A percentile compares a stretch with the other conserved stretches of the same genome.
These are phyloP conservation scores for Coranthus polyacanthus DNA, from an alignment of 2,797 vertebrate genomes.

Conservation along the genomic window DNA sequence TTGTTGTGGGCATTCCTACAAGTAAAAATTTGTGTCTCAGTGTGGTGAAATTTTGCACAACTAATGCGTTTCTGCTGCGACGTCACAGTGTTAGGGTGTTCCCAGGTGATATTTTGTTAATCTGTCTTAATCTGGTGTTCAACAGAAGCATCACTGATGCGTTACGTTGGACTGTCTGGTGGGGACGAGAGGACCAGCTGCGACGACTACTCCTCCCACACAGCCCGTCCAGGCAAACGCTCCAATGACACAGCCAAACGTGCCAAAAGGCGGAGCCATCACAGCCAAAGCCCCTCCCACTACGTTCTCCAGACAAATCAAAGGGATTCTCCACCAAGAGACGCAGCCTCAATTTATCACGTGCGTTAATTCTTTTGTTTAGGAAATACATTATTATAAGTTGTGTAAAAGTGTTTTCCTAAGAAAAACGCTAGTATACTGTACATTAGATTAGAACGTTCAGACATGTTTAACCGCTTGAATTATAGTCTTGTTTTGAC, in stretches of 20 bases:
- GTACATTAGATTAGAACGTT: too few species aligned
- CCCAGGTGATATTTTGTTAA: too few species aligned
- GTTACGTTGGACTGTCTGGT: conserved; percentile 87
- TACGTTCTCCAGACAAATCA: conserved; percentile 93
- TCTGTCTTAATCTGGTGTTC: not conserved
- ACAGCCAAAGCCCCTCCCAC: conserved; percentile 95
- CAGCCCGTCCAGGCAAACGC: conserved; percentile 91
- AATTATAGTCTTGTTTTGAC: too few species aligned
- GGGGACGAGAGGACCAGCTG: conserved; percentile 90
- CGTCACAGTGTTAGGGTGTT: too few species aligned
- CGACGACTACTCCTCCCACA: conserved; percentile 94
- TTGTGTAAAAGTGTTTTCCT: too few species aligned
- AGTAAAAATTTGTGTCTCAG: too few species aligned
- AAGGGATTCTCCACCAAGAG: conserved; percentile 89
- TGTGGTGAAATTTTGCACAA: too few species aligned
- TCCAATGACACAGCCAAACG: conserved; percentile 93
- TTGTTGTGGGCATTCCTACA: too few species aligned
- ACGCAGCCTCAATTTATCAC: conserved; percentile 83
- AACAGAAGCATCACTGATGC: conserved; percentile 90
- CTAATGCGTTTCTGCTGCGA: too few species aligned
- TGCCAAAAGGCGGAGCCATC: conserved; percentile 95
- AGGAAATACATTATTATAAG: too few species aligned
- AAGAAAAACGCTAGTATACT: too few species aligned
- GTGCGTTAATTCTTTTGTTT: conserved; percentile 55
- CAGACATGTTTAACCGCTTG: too few species aligned